These are phyloP conservation scores for Sphaerophoria rueppellii DNA, from an alignment of 2,888 invertebrate genomes.

Conservation along the genomic window DNA sequence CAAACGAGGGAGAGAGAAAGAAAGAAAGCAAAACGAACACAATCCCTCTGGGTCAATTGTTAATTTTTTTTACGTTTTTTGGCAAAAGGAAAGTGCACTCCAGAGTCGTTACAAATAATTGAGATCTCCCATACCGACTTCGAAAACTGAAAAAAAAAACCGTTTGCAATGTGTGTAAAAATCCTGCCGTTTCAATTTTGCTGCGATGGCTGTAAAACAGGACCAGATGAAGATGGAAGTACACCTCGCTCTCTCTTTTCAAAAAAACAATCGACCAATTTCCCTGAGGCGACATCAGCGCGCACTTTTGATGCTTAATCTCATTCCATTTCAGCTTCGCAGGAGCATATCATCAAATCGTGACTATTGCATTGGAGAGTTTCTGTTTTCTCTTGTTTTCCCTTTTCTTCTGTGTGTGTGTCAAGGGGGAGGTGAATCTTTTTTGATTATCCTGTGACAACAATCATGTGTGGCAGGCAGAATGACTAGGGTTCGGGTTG, in stretches of 20 bases:
- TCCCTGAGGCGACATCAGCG: conserved; percentile 48
- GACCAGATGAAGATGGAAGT: neutral
- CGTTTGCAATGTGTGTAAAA: conserved; percentile 23
- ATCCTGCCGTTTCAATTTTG: conserved; percentile 31
- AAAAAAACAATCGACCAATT: conserved; percentile 40
- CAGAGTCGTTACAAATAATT: conserved; percentile 44
- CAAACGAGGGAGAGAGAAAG: neutral
- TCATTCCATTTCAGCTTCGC: neutral
- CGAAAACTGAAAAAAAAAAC: conserved; percentile 2
- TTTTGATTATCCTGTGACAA: conserved; percentile 15
- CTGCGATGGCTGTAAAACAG: conserved; percentile 15
- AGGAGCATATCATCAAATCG: conserved; percentile 26
- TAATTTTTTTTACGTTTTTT: neutral
- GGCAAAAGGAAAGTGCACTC: neutral
- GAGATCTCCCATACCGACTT: conserved; percentile 8
- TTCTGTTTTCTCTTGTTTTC: neutral
- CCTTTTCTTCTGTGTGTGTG: neutral
- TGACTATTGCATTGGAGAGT: conserved; percentile 15
- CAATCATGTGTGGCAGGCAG: neutral
- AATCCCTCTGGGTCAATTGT: conserved; percentile 49
- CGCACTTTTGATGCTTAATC: conserved; percentile 42
- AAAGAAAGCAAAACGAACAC: neutral
- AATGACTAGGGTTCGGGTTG: neutral
- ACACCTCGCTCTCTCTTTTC: neutral
- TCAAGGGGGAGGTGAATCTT: no score